Base-by-base conservation (phyloP, 2,888 invertebrate genomes). In the Drosophila peninsularis region DNA sequence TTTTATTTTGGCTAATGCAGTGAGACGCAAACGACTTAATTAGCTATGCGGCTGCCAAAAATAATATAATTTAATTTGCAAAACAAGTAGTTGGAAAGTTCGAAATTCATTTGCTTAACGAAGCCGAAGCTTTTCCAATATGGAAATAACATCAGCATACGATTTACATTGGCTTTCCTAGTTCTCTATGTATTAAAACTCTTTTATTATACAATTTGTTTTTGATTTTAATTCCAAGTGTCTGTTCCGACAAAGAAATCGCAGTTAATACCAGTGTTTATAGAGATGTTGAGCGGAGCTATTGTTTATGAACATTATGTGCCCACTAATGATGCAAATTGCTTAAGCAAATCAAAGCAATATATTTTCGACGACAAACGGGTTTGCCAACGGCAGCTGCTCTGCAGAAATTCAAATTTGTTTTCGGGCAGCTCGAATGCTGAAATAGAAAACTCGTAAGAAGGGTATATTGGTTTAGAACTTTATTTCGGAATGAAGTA, bases 281-380 rank as follows among this genome's bases (percentile, higher is more conserved):
- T 71, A 47, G 39, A 57, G 60, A 44, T 67, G 17, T 67, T 67
- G 32, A 63, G 17, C 60, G 27, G 30, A 34, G 32, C 44, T 71
- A 44, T 72, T 75, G 63, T 52, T 75, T 75, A 61, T 57, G 39
- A 52, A 73, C 47, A 42, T 52, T 62, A 47, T 58, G 30, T 41
- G 36, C 19, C 45, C 5, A 57, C 55, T 78, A 65, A 78, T 77
- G 65, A 77, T 77, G 78, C 74, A 77, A 76, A 76, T 71, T 56
- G 41, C 19, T 67, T 67, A 64, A 64, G 19, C 71, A 71, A 77
- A 76, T 70, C 49, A 9, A 55, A 55, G 34, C 58, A 36, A 52
- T 52, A 58, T 50, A 62, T 57, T 76, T 61, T 3, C 9, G 24
- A 7, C 24, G 24, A 71, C 9, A 75, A 76, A 72, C 32, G 24